A percentile compares a stretch with the other conserved stretches of the same genome.
Evolutionary conservation across 2,888 invertebrate species (phyloP).

Genomic region (Trissonchulus latispiculum): DNA sequence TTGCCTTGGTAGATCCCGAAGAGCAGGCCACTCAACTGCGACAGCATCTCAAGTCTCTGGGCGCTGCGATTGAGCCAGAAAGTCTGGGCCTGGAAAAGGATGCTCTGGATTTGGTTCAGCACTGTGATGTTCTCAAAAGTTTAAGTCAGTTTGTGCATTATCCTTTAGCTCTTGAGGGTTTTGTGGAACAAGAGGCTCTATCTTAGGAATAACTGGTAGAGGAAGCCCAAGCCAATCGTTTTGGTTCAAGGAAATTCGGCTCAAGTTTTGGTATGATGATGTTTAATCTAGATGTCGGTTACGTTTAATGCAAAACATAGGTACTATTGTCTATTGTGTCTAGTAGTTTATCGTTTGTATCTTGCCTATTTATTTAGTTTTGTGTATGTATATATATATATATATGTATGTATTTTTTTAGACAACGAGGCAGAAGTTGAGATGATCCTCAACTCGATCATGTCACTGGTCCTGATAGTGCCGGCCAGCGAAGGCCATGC

Average conservation of each 20-base stretch:
- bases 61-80: conserved; percentile 58
- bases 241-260: no score
- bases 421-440: conserved; percentile 60
- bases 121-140: background rate
- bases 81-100: background rate
- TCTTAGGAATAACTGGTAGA: no score
- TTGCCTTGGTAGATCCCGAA: conserved; percentile 33
- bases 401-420: background rate
- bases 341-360: no score
- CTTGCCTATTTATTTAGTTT: no score
- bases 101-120: background rate
- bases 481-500: conserved; percentile 75
- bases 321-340: no score
- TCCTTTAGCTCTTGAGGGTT: no score
- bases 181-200: no score
- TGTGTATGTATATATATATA: no score
- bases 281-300: no score
- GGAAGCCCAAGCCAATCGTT: no score
- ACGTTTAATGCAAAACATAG: no score
- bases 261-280: no score
- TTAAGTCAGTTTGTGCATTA: background rate
- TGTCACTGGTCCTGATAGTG: conserved; percentile 80
- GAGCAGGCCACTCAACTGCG: conserved; percentile 59
- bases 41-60: conserved; percentile 75
- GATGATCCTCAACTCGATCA: conserved; percentile 85